phyloP scores from a whole-genome alignment of 2,113 vertebrate species.

The Physeter macrocephalus region DNA sequence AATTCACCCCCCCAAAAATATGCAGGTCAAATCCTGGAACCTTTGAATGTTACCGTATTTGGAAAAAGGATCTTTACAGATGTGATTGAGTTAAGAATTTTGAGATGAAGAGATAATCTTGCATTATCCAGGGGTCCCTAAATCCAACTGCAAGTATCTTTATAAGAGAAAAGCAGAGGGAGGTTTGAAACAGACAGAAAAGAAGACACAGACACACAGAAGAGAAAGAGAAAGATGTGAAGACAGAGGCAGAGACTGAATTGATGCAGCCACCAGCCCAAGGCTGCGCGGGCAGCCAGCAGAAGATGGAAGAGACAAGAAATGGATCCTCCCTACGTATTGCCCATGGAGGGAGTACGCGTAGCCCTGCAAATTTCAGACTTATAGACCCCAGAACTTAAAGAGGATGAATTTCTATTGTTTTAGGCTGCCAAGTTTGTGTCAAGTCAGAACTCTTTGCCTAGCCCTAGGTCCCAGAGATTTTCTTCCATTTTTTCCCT shows the following conservation, averaged over 20 bases:
- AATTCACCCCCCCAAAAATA: neutral
- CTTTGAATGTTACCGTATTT: neutral
- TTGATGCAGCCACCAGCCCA: neutral
- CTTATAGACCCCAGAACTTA: neutral
- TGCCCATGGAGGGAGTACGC: neutral
- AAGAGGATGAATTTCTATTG: neutral
- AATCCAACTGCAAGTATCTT: neutral
- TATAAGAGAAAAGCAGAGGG: neutral
- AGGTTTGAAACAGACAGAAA: neutral
- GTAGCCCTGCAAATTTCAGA: neutral
- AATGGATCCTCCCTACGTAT: neutral
- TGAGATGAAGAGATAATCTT: neutral
- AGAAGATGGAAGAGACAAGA: neutral
- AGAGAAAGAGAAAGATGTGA: neutral
- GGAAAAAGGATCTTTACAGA: neutral
- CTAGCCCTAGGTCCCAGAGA: neutral
- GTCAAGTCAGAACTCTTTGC: neutral
- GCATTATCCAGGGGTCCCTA: neutral
- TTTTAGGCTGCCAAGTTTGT: neutral
- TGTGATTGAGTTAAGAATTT: neutral
- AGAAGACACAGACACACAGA: neutral
- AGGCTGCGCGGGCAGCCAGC: too few species aligned
- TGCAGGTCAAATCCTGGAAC: neutral
- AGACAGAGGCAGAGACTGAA: neutral
- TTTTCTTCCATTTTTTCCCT: neutral